Conservation (phyloP, 2,797 vertebrate species). For the Enteromius fasciolatus region DNA sequence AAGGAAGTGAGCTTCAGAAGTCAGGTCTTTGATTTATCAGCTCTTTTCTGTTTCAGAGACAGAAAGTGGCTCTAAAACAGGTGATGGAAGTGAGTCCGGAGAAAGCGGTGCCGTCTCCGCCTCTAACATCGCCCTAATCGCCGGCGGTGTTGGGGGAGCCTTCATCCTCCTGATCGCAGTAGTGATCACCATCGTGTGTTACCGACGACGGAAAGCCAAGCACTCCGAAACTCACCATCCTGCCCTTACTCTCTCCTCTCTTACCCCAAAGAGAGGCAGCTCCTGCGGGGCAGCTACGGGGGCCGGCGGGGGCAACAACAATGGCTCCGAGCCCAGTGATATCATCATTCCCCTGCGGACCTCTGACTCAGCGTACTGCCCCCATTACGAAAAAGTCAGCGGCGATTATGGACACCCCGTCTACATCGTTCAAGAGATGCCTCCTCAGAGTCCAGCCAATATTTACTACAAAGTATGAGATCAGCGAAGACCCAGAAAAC, state of each 20-base stretch:
- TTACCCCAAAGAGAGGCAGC: constrained; percentile 68
- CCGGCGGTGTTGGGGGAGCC: constrained; percentile 76
- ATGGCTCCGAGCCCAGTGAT: constrained; percentile 69
- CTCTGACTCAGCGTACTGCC: constrained; percentile 79
- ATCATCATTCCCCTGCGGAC: constrained; percentile 73
- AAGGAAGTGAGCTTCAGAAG: constrained; percentile 7
- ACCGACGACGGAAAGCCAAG: constrained; percentile 77
- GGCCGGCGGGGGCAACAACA: constrained; percentile 57
- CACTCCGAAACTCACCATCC: constrained; percentile 80
- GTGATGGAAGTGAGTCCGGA: constrained; percentile 33
- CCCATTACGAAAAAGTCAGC: constrained; percentile 83
- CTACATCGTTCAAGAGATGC: constrained; percentile 81
- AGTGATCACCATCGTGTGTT: constrained; percentile 76
- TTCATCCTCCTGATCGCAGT: constrained; percentile 76
- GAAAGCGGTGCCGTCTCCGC: constrained; percentile 64
- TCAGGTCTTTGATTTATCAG: neutral
- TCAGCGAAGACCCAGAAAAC: constrained; percentile 11
- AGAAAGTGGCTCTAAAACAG: constrained; percentile 29
- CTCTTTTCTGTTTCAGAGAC: constrained; percentile 27
- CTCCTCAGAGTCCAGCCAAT: constrained; percentile 79
- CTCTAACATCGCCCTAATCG: constrained; percentile 78
- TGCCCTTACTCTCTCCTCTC: constrained; percentile 69
- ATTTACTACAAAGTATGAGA: constrained; percentile 84
- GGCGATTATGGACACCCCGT: constrained; percentile 82
- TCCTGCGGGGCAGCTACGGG: constrained; percentile 28